Conservation (phyloP, 2,113 vertebrate species). For the Menidia beryllina region DNA sequence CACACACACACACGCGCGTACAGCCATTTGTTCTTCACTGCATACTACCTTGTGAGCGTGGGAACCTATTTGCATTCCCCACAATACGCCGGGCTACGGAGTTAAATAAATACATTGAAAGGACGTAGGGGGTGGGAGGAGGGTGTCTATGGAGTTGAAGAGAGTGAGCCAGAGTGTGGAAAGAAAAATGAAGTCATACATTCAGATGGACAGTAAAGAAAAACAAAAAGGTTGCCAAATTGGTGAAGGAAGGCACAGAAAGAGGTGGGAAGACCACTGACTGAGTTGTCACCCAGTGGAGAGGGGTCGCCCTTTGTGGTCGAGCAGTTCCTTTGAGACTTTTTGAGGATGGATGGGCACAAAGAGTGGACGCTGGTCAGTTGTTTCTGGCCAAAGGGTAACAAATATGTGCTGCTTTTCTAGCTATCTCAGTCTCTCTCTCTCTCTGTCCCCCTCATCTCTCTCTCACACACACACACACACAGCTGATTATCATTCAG, state of each 20-base stretch:
- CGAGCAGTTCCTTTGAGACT: neutral
- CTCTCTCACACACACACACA: slow-evolving; percentile 26
- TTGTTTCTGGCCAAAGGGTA: slow-evolving; percentile 22
- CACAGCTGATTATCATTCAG: slow-evolving; percentile 42
- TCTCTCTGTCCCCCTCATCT: too few relatives aligned
- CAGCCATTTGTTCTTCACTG: slow-evolving; percentile 49
- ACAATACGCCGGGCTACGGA: slow-evolving; percentile 49
- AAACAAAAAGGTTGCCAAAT: slow-evolving; percentile 34
- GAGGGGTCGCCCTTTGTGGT: slow-evolving; percentile 37
- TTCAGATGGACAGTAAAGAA: slow-evolving; percentile 18
- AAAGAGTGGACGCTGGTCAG: slow-evolving; percentile 21
- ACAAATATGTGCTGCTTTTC: slow-evolving; percentile 37
- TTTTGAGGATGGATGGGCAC: neutral
- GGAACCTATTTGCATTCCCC: slow-evolving; percentile 80
- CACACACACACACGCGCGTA: slow-evolving; percentile 27
- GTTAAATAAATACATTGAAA: slow-evolving; percentile 58
- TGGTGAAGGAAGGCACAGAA: slow-evolving; percentile 8
- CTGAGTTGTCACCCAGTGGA: slow-evolving; percentile 5
- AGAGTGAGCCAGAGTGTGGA: too few relatives aligned
- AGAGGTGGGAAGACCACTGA: slow-evolving; percentile 7
- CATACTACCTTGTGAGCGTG: slow-evolving; percentile 67
- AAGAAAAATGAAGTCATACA: slow-evolving; percentile 47
- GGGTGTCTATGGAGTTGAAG: slow-evolving; percentile 35
- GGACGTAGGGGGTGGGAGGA: slow-evolving; percentile 23
- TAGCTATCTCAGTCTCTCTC: slow-evolving; percentile 21